phyloP scores from a whole-genome alignment of 2,888 invertebrate species.

The Argyresthia goedartella region DNA sequence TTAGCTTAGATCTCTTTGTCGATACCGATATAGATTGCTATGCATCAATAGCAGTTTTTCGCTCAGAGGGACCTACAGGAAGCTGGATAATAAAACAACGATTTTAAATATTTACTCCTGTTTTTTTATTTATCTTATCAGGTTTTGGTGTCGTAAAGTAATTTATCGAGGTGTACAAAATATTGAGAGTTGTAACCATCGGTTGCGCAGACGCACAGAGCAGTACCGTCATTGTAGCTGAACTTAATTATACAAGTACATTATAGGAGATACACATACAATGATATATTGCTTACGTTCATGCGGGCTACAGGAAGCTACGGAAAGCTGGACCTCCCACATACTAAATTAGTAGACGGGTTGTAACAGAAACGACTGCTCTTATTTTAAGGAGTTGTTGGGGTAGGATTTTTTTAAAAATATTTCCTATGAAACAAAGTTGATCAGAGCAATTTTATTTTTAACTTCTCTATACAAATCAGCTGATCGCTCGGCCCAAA shows the following conservation, averaged over 20 bases:
- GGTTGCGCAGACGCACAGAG: background rate
- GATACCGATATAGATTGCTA: no score
- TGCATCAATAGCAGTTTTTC: background rate
- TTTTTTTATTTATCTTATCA: constrained; percentile 33
- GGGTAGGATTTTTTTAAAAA: no score
- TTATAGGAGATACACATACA: constrained; percentile 24
- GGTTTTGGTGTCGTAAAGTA: constrained; percentile 60
- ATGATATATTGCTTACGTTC: constrained; percentile 41
- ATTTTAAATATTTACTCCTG: constrained; percentile 34
- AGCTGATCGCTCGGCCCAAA: no score
- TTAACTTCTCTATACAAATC: no score
- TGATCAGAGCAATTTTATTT: no score
- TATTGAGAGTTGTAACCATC: constrained; percentile 12
- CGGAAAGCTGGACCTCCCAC: no score
- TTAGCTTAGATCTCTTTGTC: no score
- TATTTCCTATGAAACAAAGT: no score
- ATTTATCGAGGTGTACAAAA: constrained; percentile 61
- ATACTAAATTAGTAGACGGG: no score
- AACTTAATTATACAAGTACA: background rate
- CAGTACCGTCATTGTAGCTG: background rate
- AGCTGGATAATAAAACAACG: background rate
- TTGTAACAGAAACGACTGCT: no score
- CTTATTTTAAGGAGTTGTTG: no score
- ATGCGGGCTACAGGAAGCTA: no score
- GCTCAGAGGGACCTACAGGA: background rate